These are phyloP conservation scores for Spilosoma lubricipeda DNA, from an alignment of 2,888 invertebrate genomes.

Conservation along the genomic window DNA sequence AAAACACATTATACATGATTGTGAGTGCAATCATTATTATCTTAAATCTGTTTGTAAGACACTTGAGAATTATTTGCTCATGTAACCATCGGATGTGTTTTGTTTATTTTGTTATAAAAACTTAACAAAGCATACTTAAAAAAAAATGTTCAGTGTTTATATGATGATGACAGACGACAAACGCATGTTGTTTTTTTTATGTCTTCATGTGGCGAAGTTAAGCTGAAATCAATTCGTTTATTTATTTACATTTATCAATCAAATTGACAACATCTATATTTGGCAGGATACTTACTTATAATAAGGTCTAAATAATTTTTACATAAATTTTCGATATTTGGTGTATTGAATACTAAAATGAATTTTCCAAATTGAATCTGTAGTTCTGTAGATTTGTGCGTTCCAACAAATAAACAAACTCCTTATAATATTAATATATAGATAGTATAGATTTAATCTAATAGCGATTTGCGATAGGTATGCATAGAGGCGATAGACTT, in stretches of 20 bases:
- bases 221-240: too few species aligned
- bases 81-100: neutral
- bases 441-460: neutral
- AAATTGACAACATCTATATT: too few species aligned
- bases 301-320: too few species aligned
- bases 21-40: conserved; percentile 4
- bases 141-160: neutral
- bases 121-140: neutral
- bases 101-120: neutral
- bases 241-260: too few species aligned
- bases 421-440: too few species aligned
- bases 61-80: conserved; percentile 1
- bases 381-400: too few species aligned
- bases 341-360: too few species aligned
- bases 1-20: conserved; percentile 4
- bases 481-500: conserved; percentile 1
- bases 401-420: too few species aligned
- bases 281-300: too few species aligned
- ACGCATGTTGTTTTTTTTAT: neutral
- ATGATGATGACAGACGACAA: neutral
- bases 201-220: neutral
- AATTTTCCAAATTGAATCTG: too few species aligned
- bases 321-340: too few species aligned
- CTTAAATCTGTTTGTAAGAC: neutral
- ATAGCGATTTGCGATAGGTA: neutral